phyloP scores from a whole-genome alignment of 2,113 vertebrate species.

The Penelope pileata region DNA sequence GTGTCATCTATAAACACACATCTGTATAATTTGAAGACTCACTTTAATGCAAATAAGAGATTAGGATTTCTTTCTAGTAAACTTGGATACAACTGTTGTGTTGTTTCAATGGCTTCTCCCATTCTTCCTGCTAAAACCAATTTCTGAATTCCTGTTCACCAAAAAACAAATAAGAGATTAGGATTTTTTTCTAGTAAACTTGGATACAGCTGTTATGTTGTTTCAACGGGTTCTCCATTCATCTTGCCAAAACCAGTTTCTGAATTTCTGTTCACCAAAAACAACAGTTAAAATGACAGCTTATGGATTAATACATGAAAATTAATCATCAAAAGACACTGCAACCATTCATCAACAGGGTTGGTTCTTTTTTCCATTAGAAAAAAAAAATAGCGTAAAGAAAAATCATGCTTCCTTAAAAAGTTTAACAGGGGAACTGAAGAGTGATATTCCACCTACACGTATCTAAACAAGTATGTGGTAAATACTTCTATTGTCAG shows the following conservation, averaged over 20 bases:
- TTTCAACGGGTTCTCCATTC: constrained; percentile 98
- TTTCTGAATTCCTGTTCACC: constrained; percentile 96
- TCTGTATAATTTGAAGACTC: constrained; percentile 75
- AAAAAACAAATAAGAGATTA: constrained; percentile 85
- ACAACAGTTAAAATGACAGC: constrained; percentile 47
- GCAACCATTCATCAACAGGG: constrained; percentile 28
- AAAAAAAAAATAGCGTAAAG: background rate
- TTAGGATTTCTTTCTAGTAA: constrained; percentile 98
- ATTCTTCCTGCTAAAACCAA: constrained; percentile 98
- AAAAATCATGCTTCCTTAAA: constrained; percentile 30
- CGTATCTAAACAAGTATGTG: background rate
- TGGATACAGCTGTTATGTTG: constrained; percentile 97
- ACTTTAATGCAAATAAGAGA: constrained; percentile 99
- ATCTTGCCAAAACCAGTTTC: constrained; percentile 93
- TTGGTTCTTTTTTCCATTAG: background rate
- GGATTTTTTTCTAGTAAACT: constrained; percentile 97
- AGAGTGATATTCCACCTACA: background rate
- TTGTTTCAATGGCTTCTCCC: constrained; percentile 99
- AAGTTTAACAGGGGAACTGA: background rate
- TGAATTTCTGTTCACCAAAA: constrained; percentile 89
- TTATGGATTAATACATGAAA: background rate
- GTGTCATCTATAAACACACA: constrained; percentile 68
- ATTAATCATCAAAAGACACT: constrained; percentile 21
- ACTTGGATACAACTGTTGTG: constrained; percentile 97
- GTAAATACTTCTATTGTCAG: background rate